Evolutionary conservation across 2,888 invertebrate genomes (phyloP).

Genomic region (Trissoscelio sp.): DNA sequence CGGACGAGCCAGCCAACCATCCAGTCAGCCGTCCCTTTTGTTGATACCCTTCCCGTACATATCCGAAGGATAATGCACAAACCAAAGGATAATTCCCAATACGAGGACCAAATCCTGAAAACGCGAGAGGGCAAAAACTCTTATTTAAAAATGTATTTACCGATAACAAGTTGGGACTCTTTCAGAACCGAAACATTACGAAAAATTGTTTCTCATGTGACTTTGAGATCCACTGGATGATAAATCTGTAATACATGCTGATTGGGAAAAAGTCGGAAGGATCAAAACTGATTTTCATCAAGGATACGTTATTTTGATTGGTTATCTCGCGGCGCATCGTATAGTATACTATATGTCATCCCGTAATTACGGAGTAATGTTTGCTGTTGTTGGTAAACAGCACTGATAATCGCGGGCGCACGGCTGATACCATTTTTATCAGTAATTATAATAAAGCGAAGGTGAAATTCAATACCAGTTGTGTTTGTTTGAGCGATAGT

Average conservation of each 20-base stretch:
- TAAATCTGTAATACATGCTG: too few relatives aligned
- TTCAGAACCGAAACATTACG: conserved; percentile 14
- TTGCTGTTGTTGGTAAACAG: conserved; percentile 35
- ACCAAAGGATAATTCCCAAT: conserved; percentile 83
- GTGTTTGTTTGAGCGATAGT: conserved; percentile 39
- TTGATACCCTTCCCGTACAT: conserved; percentile 75
- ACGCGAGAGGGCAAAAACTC: conserved; percentile 78
- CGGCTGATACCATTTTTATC: conserved; percentile 44
- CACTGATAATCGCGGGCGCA: conserved; percentile 25
- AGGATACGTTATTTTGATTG: too few relatives aligned
- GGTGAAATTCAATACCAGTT: conserved; percentile 53
- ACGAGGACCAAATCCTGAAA: conserved; percentile 81
- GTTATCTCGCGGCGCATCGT: conserved; percentile 6
- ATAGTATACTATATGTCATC: conserved; percentile 17
- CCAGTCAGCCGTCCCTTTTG: conserved; percentile 76
- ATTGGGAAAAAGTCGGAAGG: too few relatives aligned
- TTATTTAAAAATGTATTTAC: conserved; percentile 83
- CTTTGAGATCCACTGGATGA: conserved; percentile 36
- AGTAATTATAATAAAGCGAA: conserved; percentile 44
- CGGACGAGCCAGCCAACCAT: conserved; percentile 67
- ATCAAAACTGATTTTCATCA: too few relatives aligned
- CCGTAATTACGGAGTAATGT: conserved; percentile 32
- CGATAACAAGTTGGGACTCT: conserved; percentile 74
- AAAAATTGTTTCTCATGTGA: conserved; percentile 62
- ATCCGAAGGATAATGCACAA: conserved; percentile 81